Evolutionary conservation across 2,888 invertebrate genomes (phyloP), one percentile per base, ranked within the genome.

Genomic region (Nycteola revayana): DNA sequence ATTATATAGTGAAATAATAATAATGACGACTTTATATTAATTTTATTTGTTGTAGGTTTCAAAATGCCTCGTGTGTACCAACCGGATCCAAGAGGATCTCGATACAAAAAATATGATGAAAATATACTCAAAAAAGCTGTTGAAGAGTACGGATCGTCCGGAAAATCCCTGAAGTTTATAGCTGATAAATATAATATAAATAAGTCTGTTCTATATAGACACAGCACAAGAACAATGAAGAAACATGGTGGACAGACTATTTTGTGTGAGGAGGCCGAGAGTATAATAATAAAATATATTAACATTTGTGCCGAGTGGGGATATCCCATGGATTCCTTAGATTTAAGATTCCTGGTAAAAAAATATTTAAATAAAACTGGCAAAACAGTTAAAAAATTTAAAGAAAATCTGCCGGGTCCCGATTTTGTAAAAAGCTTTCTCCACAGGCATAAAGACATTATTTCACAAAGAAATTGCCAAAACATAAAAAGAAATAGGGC

Each of bases 291-390:
- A 27, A 29, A 42, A 45, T 38, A 53, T 39, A 34, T 55, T 25
- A 58, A 49, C 30, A 36, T 43, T 22, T 42, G 48, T 42, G 36
- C 49, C 22, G 52, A 52, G 8, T 49, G 49, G 46, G 54, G 50
- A 9, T 48, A 48, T 21, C 49, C 54, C 9, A 32, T 51, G 11
- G 37, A 37, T 37, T 28, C 32, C 22, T 25, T 30, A 9, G 49
- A 42, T 42, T 46, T 41, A 22, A 40, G 40, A 39, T 39, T 25
- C 21, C 25, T 42, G 9, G 37, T 46, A 5, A 46, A 46, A 31
- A 28, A 36, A 24, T 43, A 50, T 31, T 28, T 40, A 28, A 36
- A 39, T 9, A 34, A 34, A 36, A 14, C 29, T 26, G 37, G 32
- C 9, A 35, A 23, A 20, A 42, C 26, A 11, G 38, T 37, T 21